Evolutionary conservation across 92 coral and sea anemone species (phyloP), one percentile per base, ranked within the genome.

Genomic region (Phenganax stokvisi): DNA sequence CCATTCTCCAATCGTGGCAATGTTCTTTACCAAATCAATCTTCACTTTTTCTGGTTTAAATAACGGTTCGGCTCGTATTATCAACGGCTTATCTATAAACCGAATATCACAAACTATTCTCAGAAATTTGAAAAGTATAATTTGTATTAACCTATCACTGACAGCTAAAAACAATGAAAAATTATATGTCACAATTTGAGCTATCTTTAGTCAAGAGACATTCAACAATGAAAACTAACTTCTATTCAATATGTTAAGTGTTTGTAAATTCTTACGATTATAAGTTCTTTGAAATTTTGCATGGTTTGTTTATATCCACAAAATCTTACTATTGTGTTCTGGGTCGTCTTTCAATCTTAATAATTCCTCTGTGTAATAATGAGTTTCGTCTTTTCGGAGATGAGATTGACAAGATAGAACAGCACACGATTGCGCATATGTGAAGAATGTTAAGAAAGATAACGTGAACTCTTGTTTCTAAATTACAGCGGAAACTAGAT

Each of bases 51-150:
- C 88, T 17, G 89, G 92, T 72, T 85, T 87, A 51, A 94, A 82
- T 30, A 94, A 83, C 17, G 98, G 98, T 54, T 94, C 98, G 6
- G 97, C 98, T 12, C 98, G 92, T 64, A 94, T 85, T 29, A 89
- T 85, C 64, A 92, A 86, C 44, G 92, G 90, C 86, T 85, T 86
- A 58, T 85, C 96, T 93, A 31, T 37, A 37, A 37, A 37, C 47
- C 47, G 47, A 37, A 37, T 37, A 37, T 37, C 47, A 37, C 47
- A 37, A 37, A 37, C 47, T 37, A 37, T 37, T 5, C 47, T 37
- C 47, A 37, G 47, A 37, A 37, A 37, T 37, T 1, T 37, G 47
- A 37, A 37, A 37, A 37, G 5, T 5, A 37, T 37, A 37, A 5
- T 37, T 37, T 37, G 3, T 37, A 5, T 37, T 37, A 37, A 37